Evolutionary conservation across 2,797 vertebrate genomes (phyloP).

Genomic region (Siniperca scherzeri): DNA sequence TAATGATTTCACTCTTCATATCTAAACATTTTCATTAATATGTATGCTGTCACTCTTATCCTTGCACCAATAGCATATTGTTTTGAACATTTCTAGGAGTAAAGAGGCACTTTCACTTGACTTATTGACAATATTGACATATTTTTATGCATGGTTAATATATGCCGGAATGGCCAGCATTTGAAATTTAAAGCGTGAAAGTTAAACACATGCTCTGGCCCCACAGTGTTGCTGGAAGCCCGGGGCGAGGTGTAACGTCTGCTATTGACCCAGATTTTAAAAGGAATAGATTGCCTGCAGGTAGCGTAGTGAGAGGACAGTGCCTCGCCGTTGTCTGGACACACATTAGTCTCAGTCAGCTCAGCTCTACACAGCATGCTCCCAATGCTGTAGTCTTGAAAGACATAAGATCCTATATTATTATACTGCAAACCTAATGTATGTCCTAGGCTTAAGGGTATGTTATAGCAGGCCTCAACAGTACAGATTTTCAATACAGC

Average conservation of each 20-base stretch:
- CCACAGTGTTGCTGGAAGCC: constrained; percentile 67
- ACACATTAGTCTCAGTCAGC: constrained; percentile 71
- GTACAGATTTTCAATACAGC: not conserved
- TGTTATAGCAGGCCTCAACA: constrained; percentile 1
- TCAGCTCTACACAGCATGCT: constrained; percentile 31
- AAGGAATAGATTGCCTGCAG: constrained; percentile 77
- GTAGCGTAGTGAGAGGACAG: constrained; percentile 68
- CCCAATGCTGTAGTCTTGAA: constrained; percentile 40
- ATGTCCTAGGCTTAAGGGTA: constrained; percentile 24
- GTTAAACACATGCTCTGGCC: constrained; percentile 75
- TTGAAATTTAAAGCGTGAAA: constrained; percentile 77
- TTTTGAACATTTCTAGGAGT: constrained; percentile 41
- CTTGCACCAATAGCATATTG: constrained; percentile 17
- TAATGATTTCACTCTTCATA: constrained; percentile 35
- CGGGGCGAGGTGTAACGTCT: constrained; percentile 68
- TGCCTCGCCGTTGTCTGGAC: constrained; percentile 67
- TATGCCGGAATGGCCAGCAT: constrained; percentile 61
- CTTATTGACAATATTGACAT: constrained; percentile 26
- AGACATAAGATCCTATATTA: constrained; percentile 45
- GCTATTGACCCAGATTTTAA: constrained; percentile 84
- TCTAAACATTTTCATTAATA: constrained; percentile 44
- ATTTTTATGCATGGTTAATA: constrained; percentile 59
- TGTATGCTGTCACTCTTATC: constrained; percentile 37
- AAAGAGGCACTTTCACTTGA: constrained; percentile 50
- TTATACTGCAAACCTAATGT: constrained; percentile 30